A percentile compares a stretch with the other conserved stretches of the same genome.
phyloP scores from a whole-genome alignment of 2,888 invertebrate genomes.

The Gisinianus flammeolus region DNA sequence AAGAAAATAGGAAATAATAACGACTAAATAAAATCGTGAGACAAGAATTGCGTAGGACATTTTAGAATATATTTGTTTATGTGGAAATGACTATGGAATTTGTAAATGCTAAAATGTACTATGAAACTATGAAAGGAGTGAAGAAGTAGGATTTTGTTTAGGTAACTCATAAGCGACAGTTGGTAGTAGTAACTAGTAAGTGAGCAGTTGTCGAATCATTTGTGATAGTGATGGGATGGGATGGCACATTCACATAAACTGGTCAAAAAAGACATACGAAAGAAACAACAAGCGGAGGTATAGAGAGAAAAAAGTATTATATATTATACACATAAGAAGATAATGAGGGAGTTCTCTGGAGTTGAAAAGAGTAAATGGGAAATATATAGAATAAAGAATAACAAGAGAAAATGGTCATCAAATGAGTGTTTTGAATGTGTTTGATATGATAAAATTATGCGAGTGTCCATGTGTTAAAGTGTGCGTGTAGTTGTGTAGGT shows the following conservation, averaged over 20 bases:
- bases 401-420: neutral
- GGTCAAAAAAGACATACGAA: neutral
- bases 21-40: no score
- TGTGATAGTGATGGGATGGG: neutral
- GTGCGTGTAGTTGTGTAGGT: neutral
- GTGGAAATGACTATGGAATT: no score
- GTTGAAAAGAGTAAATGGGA: neutral
- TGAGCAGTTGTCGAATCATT: no score
- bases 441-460: neutral
- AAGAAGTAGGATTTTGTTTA: no score
- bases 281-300: neutral
- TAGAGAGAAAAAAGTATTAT: neutral
- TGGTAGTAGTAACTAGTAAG: no score
- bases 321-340: neutral
- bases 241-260: neutral
- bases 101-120: no score
- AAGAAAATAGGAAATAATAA: no score
- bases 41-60: no score
- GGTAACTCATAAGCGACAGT: no score
- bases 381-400: neutral
- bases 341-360: neutral
- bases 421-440: neutral
- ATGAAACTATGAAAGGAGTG: no score
- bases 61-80: no score
- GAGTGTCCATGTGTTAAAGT: neutral